phyloP scores from a whole-genome alignment of 2,797 vertebrate species.

The Pseudocheirus occidentalis region DNA sequence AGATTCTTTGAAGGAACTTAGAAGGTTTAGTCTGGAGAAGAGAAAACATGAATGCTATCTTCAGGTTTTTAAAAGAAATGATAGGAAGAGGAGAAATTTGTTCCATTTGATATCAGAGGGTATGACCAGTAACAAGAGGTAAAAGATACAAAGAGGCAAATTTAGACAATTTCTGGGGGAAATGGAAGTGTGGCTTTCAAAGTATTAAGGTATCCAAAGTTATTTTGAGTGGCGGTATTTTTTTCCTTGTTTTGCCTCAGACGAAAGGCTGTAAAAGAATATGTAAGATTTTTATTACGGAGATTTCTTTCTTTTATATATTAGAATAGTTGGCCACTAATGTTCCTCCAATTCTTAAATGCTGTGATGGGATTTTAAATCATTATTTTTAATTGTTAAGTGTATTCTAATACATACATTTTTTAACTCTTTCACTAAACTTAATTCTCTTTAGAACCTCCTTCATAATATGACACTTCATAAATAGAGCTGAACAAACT shows the following conservation, averaged over 20 bases:
- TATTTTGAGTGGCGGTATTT: neutral
- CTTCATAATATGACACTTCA: neutral
- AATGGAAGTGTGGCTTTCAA: neutral
- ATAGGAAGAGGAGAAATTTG: neutral
- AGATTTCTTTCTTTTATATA: neutral
- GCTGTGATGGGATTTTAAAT: neutral
- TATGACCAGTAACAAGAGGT: neutral
- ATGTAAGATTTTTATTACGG: neutral
- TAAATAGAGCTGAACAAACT: neutral
- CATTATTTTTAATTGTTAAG: neutral
- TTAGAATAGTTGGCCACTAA: neutral
- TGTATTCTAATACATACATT: neutral
- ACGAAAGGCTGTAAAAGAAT: neutral
- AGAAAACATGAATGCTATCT: neutral
- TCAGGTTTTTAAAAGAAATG: neutral
- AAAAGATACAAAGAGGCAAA: neutral
- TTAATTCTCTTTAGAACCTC: neutral
- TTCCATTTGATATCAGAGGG: neutral
- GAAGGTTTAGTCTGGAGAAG: neutral
- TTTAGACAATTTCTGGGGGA: neutral
- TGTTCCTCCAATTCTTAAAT: neutral
- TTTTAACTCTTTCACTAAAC: neutral
- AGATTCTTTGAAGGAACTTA: neutral
- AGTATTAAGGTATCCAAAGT: neutral
- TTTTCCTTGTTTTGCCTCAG: neutral